phyloP scores from a whole-genome alignment of 2,888 invertebrate species.

The Cantharis rufa region DNA sequence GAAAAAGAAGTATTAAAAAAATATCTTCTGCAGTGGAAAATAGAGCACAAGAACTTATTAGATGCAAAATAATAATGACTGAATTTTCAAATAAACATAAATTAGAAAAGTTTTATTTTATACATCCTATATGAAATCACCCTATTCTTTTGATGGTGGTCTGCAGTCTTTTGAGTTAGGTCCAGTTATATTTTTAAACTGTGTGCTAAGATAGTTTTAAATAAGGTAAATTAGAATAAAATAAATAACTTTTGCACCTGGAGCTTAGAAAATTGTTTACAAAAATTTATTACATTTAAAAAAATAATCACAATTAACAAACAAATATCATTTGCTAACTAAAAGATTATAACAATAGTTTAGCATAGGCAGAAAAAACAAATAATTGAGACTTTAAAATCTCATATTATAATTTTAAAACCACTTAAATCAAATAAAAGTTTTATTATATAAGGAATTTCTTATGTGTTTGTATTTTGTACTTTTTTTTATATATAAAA shows the following conservation, averaged over 20 bases:
- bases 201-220: no score
- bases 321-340: neutral
- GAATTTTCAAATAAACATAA: neutral
- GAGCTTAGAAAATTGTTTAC: neutral
- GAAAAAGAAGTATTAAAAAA: slow-evolving; percentile 53
- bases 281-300: neutral
- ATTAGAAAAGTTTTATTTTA: neutral
- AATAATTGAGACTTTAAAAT: neutral
- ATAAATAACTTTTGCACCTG: neutral
- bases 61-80: neutral
- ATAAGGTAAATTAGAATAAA: neutral
- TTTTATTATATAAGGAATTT: neutral
- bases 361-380: neutral
- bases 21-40: slow-evolving; percentile 38
- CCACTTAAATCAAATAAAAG: neutral
- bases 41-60: neutral
- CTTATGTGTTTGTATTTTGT: neutral
- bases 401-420: neutral
- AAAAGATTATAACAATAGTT: neutral
- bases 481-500: neutral
- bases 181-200: no score
- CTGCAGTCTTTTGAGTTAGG: no score
- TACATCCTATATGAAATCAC: no score
- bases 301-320: neutral
- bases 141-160: no score